A percentile compares a stretch with the other conserved stretches of the same genome.
Conservation (phyloP, 2,797 vertebrate genomes). For the Scolopax rusticola region DNA sequence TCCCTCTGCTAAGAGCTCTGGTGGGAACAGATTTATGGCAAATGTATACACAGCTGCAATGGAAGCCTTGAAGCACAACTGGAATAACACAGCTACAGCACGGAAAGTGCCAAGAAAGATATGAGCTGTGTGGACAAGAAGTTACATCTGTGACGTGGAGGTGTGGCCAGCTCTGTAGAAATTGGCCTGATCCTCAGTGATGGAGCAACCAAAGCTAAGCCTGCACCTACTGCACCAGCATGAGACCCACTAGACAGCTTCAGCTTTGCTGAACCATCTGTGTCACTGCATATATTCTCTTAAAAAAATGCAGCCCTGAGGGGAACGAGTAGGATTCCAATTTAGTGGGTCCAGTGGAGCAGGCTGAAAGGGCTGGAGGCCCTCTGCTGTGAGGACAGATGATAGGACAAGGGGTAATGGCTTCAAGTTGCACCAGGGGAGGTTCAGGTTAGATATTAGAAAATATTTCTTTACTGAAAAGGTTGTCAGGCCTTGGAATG, state of each 20-base stretch:
- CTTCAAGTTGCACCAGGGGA: too few species aligned
- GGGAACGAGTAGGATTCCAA: background rate
- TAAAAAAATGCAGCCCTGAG: background rate
- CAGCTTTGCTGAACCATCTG: background rate
- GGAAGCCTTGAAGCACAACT: constrained; percentile 48
- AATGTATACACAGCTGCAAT: constrained; percentile 46
- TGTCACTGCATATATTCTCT: background rate
- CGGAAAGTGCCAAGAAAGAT: constrained; percentile 18
- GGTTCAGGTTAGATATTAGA: too few species aligned
- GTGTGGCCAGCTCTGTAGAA: background rate
- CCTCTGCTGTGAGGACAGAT: too few species aligned
- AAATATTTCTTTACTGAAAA: too few species aligned
- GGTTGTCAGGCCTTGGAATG: too few species aligned
- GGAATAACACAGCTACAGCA: background rate
- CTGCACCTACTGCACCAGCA: background rate
- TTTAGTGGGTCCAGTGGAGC: background rate
- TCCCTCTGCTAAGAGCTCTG: constrained; percentile 3
- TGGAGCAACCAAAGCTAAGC: background rate
- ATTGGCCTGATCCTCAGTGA: background rate
- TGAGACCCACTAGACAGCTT: background rate
- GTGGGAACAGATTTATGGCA: constrained; percentile 21
- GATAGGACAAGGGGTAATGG: too few species aligned
- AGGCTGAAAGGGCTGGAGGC: too few species aligned
- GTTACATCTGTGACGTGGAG: background rate
- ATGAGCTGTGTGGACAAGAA: background rate